Evolutionary conservation across 1,140 invertebrate genomes (phyloP).

Genomic region (Drosophila kanapiae): DNA sequence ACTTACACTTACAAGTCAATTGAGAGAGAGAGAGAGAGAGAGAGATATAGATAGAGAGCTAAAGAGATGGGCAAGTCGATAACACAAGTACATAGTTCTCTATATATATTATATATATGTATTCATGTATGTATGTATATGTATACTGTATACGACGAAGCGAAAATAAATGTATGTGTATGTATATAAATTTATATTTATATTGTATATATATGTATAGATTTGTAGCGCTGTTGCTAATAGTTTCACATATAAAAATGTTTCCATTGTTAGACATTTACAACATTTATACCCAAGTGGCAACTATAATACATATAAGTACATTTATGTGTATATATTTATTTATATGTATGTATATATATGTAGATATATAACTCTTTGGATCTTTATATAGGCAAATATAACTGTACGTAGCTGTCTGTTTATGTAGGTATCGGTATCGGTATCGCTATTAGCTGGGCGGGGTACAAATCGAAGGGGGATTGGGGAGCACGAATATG

Average conservation of each 20-base stretch:
- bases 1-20: slow-evolving; percentile 44
- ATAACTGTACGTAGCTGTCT: slow-evolving; percentile 36
- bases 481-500: background rate
- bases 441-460: slow-evolving; percentile 47
- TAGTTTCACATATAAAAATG: slow-evolving; percentile 57
- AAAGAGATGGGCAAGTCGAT: slow-evolving; percentile 50
- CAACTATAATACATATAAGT: slow-evolving; percentile 74
- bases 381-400: slow-evolving; percentile 41
- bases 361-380: slow-evolving; percentile 54
- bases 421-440: slow-evolving; percentile 31
- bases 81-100: slow-evolving; percentile 49
- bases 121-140: too few species aligned
- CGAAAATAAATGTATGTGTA: slow-evolving; percentile 49
- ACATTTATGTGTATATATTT: slow-evolving; percentile 48
- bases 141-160: slow-evolving; percentile 36
- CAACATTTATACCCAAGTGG: slow-evolving; percentile 67
- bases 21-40: slow-evolving; percentile 17
- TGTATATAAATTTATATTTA: slow-evolving; percentile 43
- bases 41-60: slow-evolving; percentile 28
- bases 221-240: slow-evolving; percentile 65
- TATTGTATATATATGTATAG: slow-evolving; percentile 56
- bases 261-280: slow-evolving; percentile 66
- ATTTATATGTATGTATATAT: slow-evolving; percentile 42
- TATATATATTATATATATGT: slow-evolving; percentile 25
- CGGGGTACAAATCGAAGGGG: slow-evolving; percentile 18